These are phyloP conservation scores for Hypotaenidia okinawae DNA, from an alignment of 2,797 vertebrate genomes.

Conservation along the genomic window DNA sequence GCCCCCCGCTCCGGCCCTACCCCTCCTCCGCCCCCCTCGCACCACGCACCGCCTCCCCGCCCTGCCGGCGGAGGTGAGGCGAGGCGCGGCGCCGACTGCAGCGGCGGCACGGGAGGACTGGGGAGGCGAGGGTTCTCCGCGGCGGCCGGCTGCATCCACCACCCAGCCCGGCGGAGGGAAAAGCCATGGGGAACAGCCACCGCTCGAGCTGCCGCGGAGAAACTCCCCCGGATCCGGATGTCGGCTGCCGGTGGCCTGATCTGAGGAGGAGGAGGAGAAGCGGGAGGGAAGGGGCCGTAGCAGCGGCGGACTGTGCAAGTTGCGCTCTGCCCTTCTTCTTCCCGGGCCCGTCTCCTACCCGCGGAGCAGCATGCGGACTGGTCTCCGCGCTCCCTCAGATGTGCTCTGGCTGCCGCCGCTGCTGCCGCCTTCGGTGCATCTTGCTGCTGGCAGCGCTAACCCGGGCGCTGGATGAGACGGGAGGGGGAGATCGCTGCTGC, in stretches of 20 bases:
- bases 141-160: neutral
- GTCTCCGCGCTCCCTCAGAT: slow-evolving; percentile 46
- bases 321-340: neutral
- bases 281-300: neutral
- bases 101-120: neutral
- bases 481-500: slow-evolving; percentile 2
- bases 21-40: neutral
- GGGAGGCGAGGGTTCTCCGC: neutral
- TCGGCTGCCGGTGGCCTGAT: neutral
- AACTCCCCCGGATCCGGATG: neutral
- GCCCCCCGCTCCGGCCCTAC: neutral
- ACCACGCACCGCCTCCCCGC: neutral
- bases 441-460: slow-evolving; percentile 40
- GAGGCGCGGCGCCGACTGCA: slow-evolving; percentile 17
- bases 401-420: slow-evolving; percentile 54
- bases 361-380: slow-evolving; percentile 75
- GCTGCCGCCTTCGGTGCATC: slow-evolving; percentile 29
- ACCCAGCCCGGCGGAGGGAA: neutral
- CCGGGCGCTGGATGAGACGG: slow-evolving; percentile 64
- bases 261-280: neutral
- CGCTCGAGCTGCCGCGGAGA: neutral
- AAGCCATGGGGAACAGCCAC: slow-evolving; percentile 4
- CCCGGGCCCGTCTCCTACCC: neutral
- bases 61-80: neutral
- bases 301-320: slow-evolving; percentile 18